A percentile compares a stretch with the other conserved stretches of the same genome.
phyloP scores from a whole-genome alignment of 2,797 vertebrate genomes.

The Iguana delicatissima region DNA sequence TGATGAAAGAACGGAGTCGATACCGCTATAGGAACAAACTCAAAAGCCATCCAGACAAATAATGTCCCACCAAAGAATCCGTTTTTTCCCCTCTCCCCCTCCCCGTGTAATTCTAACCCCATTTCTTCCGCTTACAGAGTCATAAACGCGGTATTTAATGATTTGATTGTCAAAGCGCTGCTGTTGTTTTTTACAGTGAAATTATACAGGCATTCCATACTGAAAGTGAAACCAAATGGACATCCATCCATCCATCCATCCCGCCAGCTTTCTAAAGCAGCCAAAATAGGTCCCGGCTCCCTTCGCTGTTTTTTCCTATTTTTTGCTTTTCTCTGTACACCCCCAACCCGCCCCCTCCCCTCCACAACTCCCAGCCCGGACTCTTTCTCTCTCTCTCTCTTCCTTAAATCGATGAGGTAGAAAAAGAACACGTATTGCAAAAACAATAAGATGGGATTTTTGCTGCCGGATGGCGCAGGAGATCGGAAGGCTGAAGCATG shows the following conservation, averaged over 20 bases:
- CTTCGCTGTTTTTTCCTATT: neutral
- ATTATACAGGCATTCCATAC: conserved; percentile 60
- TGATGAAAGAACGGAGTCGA: neutral
- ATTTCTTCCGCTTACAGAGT: conserved; percentile 40
- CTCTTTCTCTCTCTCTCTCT: accelerated
- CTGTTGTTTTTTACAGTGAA: conserved; percentile 78
- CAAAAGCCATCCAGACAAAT: neutral
- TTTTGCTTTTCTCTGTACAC: neutral
- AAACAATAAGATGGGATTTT: conserved; percentile 55
- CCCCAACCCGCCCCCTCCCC: accelerated
- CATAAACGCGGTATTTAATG: conserved; percentile 64
- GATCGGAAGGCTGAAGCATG: conserved; percentile 38
- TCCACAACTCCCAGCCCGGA: conserved; percentile 57
- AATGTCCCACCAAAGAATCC: too few species aligned
- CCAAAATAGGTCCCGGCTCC: conserved; percentile 49
- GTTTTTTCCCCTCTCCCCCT: neutral
- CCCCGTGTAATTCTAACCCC: neutral
- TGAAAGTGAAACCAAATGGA: conserved; percentile 70
- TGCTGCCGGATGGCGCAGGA: conserved; percentile 21
- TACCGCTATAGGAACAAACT: neutral
- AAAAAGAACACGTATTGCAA: conserved; percentile 78
- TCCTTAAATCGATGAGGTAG: conserved; percentile 87
- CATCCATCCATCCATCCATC: too few species aligned
- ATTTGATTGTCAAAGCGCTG: conserved; percentile 93
- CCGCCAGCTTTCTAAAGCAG: conserved; percentile 61